phyloP scores from a whole-genome alignment of 2,113 vertebrate species.

The Corythoichthys intestinalis region DNA sequence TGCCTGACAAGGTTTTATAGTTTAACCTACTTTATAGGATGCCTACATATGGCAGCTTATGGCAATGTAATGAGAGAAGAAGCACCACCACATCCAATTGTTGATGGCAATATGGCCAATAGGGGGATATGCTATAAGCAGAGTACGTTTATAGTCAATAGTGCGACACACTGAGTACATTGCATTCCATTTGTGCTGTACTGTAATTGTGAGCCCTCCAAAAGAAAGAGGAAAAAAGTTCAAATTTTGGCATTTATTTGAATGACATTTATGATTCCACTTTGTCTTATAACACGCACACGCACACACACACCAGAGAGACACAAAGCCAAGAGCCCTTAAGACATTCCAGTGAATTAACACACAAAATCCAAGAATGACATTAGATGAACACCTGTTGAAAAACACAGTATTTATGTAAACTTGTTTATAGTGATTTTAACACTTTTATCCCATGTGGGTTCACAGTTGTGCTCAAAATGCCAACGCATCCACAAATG shows the following conservation, averaged over 20 bases:
- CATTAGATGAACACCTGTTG: conserved; percentile 55
- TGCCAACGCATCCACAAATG: background rate
- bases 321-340: conserved; percentile 59
- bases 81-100: conserved; percentile 35
- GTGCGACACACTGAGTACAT: conserved; percentile 2
- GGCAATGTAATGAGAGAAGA: background rate
- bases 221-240: conserved; percentile 18
- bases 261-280: conserved; percentile 62
- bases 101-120: conserved; percentile 37
- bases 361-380: conserved; percentile 39
- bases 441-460: conserved; percentile 4
- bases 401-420: conserved; percentile 32
- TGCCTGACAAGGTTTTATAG: background rate
- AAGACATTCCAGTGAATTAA: conserved; percentile 45
- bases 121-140: conserved; percentile 37
- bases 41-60: too few relatives aligned
- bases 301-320: conserved; percentile 46
- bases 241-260: conserved; percentile 70
- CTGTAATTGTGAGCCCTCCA: background rate
- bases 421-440: conserved; percentile 41
- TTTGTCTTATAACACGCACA: conserved; percentile 37
- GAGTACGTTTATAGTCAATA: conserved; percentile 60
- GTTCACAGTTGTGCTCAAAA: conserved; percentile 11
- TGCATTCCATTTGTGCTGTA: background rate
- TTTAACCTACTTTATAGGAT: background rate